A percentile compares a stretch with the other conserved stretches of the same genome.
These are phyloP conservation scores for Trissolcus basalis DNA, from an alignment of 1,140 invertebrate genomes.

Conservation along the genomic window DNA sequence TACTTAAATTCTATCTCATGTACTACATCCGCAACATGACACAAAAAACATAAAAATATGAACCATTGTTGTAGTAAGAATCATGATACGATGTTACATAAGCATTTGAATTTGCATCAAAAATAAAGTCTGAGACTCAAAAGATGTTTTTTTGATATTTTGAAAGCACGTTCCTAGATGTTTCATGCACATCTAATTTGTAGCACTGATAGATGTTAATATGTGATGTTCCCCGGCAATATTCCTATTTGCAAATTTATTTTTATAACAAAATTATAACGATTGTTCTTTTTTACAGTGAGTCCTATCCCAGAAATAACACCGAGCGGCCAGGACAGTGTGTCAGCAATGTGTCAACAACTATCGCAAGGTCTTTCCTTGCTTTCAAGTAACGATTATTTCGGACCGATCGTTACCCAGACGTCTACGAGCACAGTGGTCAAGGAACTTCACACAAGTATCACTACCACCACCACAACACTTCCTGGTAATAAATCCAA, in stretches of 20 bases:
- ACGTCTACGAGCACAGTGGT: constrained; percentile 63
- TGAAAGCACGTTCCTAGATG: constrained; percentile 36
- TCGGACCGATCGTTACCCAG: constrained; percentile 73
- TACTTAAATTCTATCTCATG: no score
- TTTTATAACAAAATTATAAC: constrained; percentile 1
- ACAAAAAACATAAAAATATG: no score
- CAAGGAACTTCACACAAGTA: constrained; percentile 65
- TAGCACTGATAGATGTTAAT: constrained; percentile 2
- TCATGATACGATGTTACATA: no score
- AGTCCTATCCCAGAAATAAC: constrained; percentile 89
- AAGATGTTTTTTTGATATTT: no score
- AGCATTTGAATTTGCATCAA: no score
- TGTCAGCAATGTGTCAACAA: constrained; percentile 92
- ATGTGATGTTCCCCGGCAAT: neutral
- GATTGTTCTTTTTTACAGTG: constrained; percentile 74
- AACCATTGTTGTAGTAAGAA: no score
- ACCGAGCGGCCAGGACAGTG: constrained; percentile 83
- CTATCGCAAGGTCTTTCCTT: constrained; percentile 88
- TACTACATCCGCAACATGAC: no score
- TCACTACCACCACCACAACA: constrained; percentile 55
- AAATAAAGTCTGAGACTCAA: no score
- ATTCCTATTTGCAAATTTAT: no score
- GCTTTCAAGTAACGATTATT: constrained; percentile 82
- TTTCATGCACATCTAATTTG: constrained; percentile 17
- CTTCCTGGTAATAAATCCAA: constrained; percentile 62